phyloP scores from a whole-genome alignment of 2,888 invertebrate species.

The Tanypteryx hageni region DNA sequence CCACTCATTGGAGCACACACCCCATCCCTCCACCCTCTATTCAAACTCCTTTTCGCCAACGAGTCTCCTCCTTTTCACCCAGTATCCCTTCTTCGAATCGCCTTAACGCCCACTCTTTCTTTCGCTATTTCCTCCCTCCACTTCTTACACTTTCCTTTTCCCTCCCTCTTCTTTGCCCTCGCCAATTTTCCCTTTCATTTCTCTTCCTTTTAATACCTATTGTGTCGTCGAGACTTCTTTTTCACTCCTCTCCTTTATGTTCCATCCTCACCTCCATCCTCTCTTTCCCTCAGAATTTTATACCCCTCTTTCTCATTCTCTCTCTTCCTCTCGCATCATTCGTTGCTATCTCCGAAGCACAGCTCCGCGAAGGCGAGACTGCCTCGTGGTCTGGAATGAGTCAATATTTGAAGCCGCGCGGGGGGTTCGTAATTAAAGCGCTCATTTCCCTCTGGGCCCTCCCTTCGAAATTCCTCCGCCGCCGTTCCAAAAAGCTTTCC shows the following conservation, averaged over 20 bases:
- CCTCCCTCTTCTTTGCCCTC: not conserved
- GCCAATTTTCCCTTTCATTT: too few species aligned
- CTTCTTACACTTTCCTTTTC: not conserved
- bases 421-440: not conserved
- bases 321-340: not conserved
- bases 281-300: too few species aligned
- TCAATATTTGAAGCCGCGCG: slow-evolving; percentile 19
- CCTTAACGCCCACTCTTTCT: not conserved
- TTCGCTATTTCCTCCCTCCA: not conserved
- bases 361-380: not conserved
- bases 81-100: not conserved
- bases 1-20: too few species aligned
- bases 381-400: not conserved
- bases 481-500: not conserved
- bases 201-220: too few species aligned
- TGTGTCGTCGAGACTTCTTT: too few species aligned
- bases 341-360: not conserved
- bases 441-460: not conserved
- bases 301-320: not conserved
- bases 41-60: too few species aligned
- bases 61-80: too few species aligned
- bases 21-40: too few species aligned
- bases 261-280: too few species aligned
- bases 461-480: not conserved
- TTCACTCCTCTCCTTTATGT: too few species aligned